phyloP scores from a whole-genome alignment of 37 sponge, comb jelly and placozoan genomes.

The Axinella damicornis region DNA sequence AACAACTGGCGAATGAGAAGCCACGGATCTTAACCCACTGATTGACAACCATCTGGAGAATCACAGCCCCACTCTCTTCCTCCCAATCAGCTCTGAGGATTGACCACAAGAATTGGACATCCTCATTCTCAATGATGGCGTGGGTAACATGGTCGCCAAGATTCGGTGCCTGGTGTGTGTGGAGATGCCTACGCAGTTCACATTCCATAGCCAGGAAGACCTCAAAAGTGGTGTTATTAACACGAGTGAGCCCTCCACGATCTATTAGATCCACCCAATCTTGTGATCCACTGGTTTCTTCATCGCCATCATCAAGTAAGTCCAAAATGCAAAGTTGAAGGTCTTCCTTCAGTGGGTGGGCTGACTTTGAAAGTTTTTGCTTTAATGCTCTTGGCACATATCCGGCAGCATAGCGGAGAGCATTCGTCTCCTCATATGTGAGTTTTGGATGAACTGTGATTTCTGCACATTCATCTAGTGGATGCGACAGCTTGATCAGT shows the following conservation, averaged over 20 bases:
- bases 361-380: slow-evolving; percentile 1
- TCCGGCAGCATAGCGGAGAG: slow-evolving; percentile 30
- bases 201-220: slow-evolving; percentile 15
- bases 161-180: neutral
- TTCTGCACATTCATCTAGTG: neutral
- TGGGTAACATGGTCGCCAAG: too few species aligned
- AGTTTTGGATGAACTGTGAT: too few species aligned
- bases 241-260: slow-evolving; percentile 19
- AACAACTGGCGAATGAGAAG: too few species aligned
- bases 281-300: too few species aligned
- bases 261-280: slow-evolving; percentile 18
- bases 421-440: slow-evolving; percentile 14
- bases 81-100: too few species aligned
- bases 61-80: too few species aligned
- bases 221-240: neutral
- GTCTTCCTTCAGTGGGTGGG: slow-evolving; percentile 5
- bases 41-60: too few species aligned
- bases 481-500: too few species aligned
- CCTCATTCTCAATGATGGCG: neutral
- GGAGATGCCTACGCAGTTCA: neutral
- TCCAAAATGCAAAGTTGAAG: slow-evolving; percentile 2
- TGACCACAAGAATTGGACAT: too few species aligned
- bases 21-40: too few species aligned
- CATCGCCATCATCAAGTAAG: neutral
- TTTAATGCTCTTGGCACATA: slow-evolving; percentile 5